Evolutionary conservation across 2,113 vertebrate genomes (phyloP), one percentile per base, ranked within the genome.

Genomic region (Serilophus lunatus): DNA sequence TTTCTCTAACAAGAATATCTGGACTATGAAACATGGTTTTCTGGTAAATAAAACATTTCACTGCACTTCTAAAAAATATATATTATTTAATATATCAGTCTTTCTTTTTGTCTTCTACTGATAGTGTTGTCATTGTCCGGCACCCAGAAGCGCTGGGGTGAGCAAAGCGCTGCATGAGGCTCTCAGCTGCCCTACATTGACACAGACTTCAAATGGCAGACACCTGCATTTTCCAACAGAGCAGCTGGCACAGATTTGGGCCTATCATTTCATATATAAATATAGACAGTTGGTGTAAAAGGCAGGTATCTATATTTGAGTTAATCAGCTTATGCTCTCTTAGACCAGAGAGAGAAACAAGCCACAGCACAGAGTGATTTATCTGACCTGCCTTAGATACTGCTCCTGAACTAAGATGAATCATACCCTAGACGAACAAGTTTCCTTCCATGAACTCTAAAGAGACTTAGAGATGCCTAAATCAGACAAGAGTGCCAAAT

Each of bases 251-350:
- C 26, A 18, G 33, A 59, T 74, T 26, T 63, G 42, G 50, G 22
- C 8, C 80, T 88, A 74, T 86, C 68, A 68, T n/a, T 75, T 83
- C 88, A 69, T 56, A 56, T 78, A 77, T 50, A 94, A 96, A 51
- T 72, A 54, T 9, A 88, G 82, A 66, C 76, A 90, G 61, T 68
- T 91, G 53, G 54, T 74, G 51, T 50, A 70, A 88, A 83, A 83
- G 82, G 76, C 76, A 95, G 88, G 82, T 93, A 86, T 56, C 86
- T 92, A 24, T 86, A 63, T 81, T 90, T 71, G 64, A 86, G 64
- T 54, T 95, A 93, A 92, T 94, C 68, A 86, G 64, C 40, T 88
- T 74, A 50, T 22, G 35, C 12, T 40, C 84, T 81, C 56, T 66
- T 38, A 50, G 25, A 83, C 50, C 42, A 83, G 59, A 60, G 40